These are phyloP conservation scores for Acromyrmex charruanus DNA, from an alignment of 1,140 invertebrate species.

Conservation along the genomic window DNA sequence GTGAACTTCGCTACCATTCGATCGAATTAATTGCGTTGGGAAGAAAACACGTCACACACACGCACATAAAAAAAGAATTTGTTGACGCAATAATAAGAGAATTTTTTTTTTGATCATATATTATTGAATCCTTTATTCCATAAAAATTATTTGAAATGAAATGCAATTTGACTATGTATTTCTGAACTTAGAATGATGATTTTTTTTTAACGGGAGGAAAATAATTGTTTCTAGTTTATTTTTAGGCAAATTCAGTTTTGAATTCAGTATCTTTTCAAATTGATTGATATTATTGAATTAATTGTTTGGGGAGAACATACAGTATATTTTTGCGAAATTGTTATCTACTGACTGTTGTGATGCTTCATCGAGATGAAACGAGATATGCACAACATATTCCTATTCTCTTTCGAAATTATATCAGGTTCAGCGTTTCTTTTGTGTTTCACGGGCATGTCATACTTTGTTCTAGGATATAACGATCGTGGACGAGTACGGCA, in stretches of 20 bases:
- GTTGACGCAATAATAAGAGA: too few relatives aligned
- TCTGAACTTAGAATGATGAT: background rate
- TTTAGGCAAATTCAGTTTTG: background rate
- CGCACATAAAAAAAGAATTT: background rate
- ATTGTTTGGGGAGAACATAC: background rate
- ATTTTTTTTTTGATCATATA: too few relatives aligned
- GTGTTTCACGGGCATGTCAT: constrained; percentile 14
- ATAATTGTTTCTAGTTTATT: background rate
- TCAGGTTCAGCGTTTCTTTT: background rate
- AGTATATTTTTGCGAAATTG: background rate
- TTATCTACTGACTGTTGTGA: background rate
- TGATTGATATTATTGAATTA: background rate
- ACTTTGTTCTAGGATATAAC: constrained; percentile 8
- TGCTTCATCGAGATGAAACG: background rate
- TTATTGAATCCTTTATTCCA: background rate
- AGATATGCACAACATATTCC: background rate
- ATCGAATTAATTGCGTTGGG: background rate
- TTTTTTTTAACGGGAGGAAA: background rate
- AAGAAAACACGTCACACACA: too few relatives aligned
- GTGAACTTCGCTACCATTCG: background rate
- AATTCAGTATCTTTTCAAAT: background rate
- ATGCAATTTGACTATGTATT: background rate
- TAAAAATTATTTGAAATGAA: background rate
- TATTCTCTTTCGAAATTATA: background rate
- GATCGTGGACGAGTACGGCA: constrained; percentile 1